Conservation (phyloP, 2,888 invertebrate genomes). For the Aspidiotus rigidus region DNA sequence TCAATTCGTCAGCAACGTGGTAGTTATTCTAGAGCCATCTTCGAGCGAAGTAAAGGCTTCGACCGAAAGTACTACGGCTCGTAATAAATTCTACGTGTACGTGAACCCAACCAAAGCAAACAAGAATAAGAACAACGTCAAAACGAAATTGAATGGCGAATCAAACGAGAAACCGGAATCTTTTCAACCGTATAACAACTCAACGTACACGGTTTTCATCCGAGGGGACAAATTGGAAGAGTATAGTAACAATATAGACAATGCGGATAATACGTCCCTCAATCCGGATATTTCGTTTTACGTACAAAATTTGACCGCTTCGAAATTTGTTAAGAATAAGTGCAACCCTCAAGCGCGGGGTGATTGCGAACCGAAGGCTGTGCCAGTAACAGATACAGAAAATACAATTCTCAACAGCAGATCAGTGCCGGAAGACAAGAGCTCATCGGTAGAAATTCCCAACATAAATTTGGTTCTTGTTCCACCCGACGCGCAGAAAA, state of each 20-base stretch:
- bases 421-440: slow-evolving; percentile 7
- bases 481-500: slow-evolving; percentile 10
- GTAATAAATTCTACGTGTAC: slow-evolving; percentile 27
- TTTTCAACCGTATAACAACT: slow-evolving; percentile 16
- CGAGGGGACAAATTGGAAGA: slow-evolving; percentile 22
- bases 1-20: slow-evolving; percentile 33
- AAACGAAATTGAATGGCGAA: background rate
- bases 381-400: background rate
- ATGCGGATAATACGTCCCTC: background rate
- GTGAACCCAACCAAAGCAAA: slow-evolving; percentile 16
- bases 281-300: slow-evolving; percentile 25
- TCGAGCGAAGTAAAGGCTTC: slow-evolving; percentile 23
- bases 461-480: slow-evolving; percentile 28
- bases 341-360: background rate
- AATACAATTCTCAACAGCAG: background rate
- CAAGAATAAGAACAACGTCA: background rate
- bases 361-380: background rate
- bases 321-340: background rate
- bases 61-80: background rate
- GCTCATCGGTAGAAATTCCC: background rate
- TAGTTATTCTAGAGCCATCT: slow-evolving; percentile 35
- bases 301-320: slow-evolving; percentile 6
- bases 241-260: slow-evolving; percentile 18
- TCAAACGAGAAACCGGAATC: background rate
- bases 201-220: slow-evolving; percentile 22